These are phyloP conservation scores for Ellobius talpinus DNA, from an alignment of 2,113 vertebrate genomes.

Conservation along the genomic window DNA sequence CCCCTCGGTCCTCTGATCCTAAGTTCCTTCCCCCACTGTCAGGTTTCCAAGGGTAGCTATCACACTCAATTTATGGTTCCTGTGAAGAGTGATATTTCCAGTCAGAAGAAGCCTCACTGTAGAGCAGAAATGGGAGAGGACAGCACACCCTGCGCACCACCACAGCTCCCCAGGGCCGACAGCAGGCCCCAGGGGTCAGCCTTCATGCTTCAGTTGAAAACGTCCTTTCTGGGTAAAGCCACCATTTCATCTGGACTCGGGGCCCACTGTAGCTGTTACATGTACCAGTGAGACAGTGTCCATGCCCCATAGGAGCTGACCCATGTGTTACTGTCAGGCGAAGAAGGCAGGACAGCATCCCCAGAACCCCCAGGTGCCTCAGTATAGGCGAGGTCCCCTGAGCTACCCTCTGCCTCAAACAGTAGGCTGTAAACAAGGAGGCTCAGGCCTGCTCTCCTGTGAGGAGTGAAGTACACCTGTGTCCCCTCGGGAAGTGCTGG, in stretches of 20 bases:
- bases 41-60: background rate
- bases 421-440: background rate
- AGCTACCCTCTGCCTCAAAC: background rate
- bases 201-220: background rate
- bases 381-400: background rate
- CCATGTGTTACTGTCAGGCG: accelerated
- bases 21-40: accelerated
- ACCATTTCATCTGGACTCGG: background rate
- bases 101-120: too few relatives aligned
- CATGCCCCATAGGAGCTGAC: accelerated
- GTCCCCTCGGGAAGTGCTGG: background rate
- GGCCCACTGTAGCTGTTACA: background rate
- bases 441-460: too few relatives aligned
- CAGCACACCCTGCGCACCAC: accelerated
- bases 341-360: background rate
- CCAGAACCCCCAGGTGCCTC: background rate
- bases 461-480: background rate
- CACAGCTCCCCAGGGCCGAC: accelerated
- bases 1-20: too few relatives aligned
- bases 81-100: background rate
- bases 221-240: background rate
- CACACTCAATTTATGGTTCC: background rate
- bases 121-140: background rate
- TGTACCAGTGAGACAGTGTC: background rate
- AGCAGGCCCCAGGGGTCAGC: accelerated